Conservation (phyloP, 2,113 vertebrate genomes). For the Tyrannus savana region DNA sequence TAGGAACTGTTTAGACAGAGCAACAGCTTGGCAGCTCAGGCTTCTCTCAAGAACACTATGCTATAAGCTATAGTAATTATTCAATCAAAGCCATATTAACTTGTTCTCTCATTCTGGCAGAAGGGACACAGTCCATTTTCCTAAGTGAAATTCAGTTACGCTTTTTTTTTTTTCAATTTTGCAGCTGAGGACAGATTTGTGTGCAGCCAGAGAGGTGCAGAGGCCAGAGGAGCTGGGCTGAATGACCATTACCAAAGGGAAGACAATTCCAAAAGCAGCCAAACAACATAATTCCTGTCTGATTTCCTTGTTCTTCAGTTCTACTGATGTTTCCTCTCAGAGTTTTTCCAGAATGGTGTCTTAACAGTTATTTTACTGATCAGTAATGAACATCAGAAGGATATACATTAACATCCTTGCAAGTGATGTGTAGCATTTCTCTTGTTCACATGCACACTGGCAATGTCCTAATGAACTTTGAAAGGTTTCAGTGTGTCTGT, state of each 20-base stretch:
- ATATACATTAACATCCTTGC: neutral
- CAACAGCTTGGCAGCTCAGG: neutral
- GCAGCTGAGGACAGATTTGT: neutral
- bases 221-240: neutral
- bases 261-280: fast-evolving
- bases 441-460: neutral
- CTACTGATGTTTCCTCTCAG: neutral
- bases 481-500: neutral
- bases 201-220: neutral
- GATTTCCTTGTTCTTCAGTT: neutral
- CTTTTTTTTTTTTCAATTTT: neutral
- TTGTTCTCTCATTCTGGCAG: neutral
- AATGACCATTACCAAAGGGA: neutral
- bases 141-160: neutral
- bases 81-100: neutral
- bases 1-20: neutral
- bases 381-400: neutral
- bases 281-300: neutral
- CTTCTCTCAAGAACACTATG: neutral
- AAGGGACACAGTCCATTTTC: neutral
- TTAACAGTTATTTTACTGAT: neutral
- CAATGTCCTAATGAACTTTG: neutral
- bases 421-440: neutral
- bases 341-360: neutral
- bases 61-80: neutral